Base-by-base conservation (phyloP, 2,888 invertebrate genomes). In the Mythimna vitellina region DNA sequence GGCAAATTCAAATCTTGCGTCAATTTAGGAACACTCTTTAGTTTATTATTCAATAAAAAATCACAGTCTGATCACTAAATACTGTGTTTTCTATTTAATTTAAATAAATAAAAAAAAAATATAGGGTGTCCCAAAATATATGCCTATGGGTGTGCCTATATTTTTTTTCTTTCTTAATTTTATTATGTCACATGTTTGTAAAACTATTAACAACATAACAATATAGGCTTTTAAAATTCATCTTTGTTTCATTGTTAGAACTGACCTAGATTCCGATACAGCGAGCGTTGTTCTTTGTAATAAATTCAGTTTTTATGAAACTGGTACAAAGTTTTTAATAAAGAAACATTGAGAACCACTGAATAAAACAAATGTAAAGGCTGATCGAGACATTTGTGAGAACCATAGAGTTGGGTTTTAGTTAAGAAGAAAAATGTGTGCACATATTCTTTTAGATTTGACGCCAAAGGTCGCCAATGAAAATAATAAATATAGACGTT, bases 331-430 rank as follows among this genome's bases (percentile, higher is more conserved):
- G 20, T 32, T 32, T 57, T 57, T n/a, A 46, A 17, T 46, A 46
- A 10, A 32, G 12, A 46, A 67, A 77, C 14, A 9, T 80, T 80
- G 80, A 77, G 57, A 77, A 29, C 25, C 80, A 57, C 63, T 58
- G 70, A 51, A 22, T n/a, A 2, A 53, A 70, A 69, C 20, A 17
- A 70, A 75, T 67, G 49, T 54, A 70, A 68, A 57, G 56, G 20
- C 38, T 64, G 68, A 66, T 70, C 73, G 70, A 71, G 65, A 68
- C 68, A 69, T 81, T 81, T 77, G 65, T n/a, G 56, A 58, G 35
- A 65, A 65, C 35, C 42, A 70, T 73, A 64, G 68, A 68, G 62
- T 70, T 69, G 62, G 56, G 63, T 58, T 64, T 58, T 22, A 54
- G 56, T 65, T 81, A 38, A 25, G 38, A 65, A 51, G 62, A 76